Evolutionary conservation across 2,797 vertebrate genomes (phyloP).

Genomic region (Masticophis lateralis): DNA sequence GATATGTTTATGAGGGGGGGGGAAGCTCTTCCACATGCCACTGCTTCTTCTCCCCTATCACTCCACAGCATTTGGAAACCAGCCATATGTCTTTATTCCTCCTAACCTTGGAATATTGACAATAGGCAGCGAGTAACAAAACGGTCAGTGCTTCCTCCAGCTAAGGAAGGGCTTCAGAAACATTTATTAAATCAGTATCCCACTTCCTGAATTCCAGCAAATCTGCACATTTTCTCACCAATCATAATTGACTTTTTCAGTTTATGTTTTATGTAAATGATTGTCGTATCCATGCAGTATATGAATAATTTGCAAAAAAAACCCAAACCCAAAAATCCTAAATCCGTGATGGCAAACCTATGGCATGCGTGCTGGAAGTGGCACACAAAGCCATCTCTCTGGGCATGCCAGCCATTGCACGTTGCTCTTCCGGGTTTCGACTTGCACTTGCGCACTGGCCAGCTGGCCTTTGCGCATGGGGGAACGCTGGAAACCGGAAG

Average conservation of each 20-base stretch:
- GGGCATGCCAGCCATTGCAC: too few relatives aligned
- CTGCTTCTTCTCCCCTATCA: not conserved
- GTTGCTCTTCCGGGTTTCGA: too few relatives aligned
- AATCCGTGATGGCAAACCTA: too few relatives aligned
- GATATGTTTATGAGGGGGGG: too few relatives aligned
- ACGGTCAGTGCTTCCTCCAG: not conserved
- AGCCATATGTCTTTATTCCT: not conserved
- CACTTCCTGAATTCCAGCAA: not conserved
- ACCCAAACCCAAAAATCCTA: not conserved
- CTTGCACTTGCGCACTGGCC: too few relatives aligned
- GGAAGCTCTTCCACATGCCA: not conserved
- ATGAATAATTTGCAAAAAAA: not conserved
- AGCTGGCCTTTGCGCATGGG: too few relatives aligned
- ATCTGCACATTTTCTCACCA: not conserved
- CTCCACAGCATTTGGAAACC: not conserved
- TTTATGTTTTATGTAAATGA: not conserved
- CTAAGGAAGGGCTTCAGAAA: not conserved
- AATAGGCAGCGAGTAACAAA: not conserved
- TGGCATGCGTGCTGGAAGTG: too few relatives aligned
- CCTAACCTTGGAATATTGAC: not conserved
- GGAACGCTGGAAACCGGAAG: too few relatives aligned
- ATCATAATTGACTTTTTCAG: not conserved
- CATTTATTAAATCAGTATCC: not conserved
- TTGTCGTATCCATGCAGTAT: not conserved
- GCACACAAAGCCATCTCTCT: too few relatives aligned